Base-by-base conservation (phyloP, 2,113 vertebrate genomes). In the Hippocampus zosterae region DNA sequence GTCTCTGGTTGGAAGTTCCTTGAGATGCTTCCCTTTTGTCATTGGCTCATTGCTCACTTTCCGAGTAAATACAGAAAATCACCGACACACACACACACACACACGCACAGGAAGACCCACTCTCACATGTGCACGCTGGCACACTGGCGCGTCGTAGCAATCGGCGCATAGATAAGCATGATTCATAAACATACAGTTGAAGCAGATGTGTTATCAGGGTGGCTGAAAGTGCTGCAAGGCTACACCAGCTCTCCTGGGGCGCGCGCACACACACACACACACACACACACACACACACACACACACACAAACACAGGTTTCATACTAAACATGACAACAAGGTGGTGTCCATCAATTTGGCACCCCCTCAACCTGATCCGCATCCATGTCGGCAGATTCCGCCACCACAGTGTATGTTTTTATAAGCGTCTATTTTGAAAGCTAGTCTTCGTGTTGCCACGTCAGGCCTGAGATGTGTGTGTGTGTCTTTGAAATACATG, bases 371-470 rank as follows among this genome's bases (percentile, higher is more conserved):
- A 69, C 81, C 70, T 60, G 79, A 83, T 77, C 69, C 29, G 41
- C 76, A 81, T 68, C 81, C 79, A 27, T 73, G 86, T 92, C 92
- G 93, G 92, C 92, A 91, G 85, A 93, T 94, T 93, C 92, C 87
- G 84, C 70, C 87, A 90, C 88, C 88, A 92, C 91, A 81, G 82
- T 84, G 77, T 80, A 62, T 53, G 56, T 74, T 67, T 46, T 33
- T 72, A 33, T 50, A 33, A 68, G 46, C 33, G 27, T 68, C 76
- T 81, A 76, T 80, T 81, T 82, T 60, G 73, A 81, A 67, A 82
- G 70, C 74, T 48, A 67, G 68, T 18, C 76, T 62, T 67, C 74
- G 53, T 75, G 57, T 69, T 48, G 65, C 55, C 37, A 4, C n/a
- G 68, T 61, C 48, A 23, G 13, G 21, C 60, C 68, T 57, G 41